Evolutionary conservation across 64 coral and sea anemone species (phyloP).

Genomic region (Acropora tenuis): DNA sequence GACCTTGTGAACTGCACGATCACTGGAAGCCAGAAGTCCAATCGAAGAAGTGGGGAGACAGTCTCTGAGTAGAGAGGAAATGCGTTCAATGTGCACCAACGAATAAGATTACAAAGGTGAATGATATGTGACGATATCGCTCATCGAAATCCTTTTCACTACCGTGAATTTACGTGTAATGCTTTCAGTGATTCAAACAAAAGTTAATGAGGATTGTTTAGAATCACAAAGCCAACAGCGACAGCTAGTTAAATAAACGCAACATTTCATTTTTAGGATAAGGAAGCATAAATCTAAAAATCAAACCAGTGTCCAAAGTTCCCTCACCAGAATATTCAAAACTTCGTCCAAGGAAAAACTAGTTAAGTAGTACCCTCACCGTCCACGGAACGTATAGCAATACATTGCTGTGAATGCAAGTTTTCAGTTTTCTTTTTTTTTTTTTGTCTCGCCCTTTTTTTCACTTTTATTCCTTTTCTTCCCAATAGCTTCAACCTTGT

Average conservation of each 20-base stretch:
- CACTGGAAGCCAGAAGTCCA: background rate
- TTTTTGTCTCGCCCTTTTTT: too few relatives aligned
- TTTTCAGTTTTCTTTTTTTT: too few relatives aligned
- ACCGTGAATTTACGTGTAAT: conserved; percentile 17
- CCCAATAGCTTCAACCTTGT: too few relatives aligned
- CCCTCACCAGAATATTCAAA: too few relatives aligned
- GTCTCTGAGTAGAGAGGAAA: background rate
- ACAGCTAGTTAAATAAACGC: conserved; percentile 33
- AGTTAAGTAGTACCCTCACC: too few relatives aligned
- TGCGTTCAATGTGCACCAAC: background rate
- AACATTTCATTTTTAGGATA: background rate
- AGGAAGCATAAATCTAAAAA: background rate
- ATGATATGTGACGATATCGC: too few relatives aligned
- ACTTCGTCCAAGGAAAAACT: too few relatives aligned
- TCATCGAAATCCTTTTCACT: background rate
- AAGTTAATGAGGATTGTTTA: background rate
- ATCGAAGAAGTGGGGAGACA: background rate
- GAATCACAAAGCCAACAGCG: background rate
- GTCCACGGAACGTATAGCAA: too few relatives aligned
- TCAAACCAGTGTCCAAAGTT: background rate
- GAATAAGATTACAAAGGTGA: too few relatives aligned
- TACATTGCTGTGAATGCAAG: too few relatives aligned
- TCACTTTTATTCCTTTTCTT: too few relatives aligned
- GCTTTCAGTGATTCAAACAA: background rate
- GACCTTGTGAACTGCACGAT: background rate